Conservation (phyloP, 1,140 invertebrate species). For the Pectinophora gossypiella region DNA sequence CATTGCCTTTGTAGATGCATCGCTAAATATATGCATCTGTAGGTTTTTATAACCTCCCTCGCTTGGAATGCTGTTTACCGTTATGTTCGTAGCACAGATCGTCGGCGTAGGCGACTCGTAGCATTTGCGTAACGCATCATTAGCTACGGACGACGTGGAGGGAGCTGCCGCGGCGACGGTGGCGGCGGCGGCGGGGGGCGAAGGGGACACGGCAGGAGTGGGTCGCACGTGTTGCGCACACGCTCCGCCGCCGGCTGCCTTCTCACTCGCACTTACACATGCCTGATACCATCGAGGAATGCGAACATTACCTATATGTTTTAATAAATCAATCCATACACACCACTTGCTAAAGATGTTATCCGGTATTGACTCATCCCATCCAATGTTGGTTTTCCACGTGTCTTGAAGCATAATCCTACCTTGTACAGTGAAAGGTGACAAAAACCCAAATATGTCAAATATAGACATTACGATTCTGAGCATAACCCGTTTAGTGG, state of each 20-base stretch:
- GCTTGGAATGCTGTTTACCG: too few species aligned
- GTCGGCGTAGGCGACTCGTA: too few species aligned
- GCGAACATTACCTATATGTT: not conserved
- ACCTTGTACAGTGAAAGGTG: conserved; percentile 24
- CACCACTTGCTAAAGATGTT: not conserved
- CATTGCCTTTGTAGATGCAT: too few species aligned
- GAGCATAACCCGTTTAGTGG: conserved; percentile 18
- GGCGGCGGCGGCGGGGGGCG: too few species aligned
- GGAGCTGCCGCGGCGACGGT: not conserved
- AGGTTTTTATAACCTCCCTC: too few species aligned
- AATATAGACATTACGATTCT: too few species aligned
- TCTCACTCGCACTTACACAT: not conserved
- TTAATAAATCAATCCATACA: not conserved
- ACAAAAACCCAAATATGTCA: conserved; percentile 39
- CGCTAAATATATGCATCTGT: too few species aligned
- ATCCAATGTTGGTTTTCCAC: conserved; percentile 31
- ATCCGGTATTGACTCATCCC: conserved; percentile 29
- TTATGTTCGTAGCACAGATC: too few species aligned
- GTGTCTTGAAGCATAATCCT: conserved; percentile 42
- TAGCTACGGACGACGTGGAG: too few species aligned
- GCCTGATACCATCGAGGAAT: not conserved
- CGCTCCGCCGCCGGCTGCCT: not conserved
- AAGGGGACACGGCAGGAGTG: not conserved
- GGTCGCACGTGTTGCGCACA: not conserved
- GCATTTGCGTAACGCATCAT: too few species aligned